Conservation (phyloP, 2,888 invertebrate genomes). For the Napeogenes sylphis region DNA sequence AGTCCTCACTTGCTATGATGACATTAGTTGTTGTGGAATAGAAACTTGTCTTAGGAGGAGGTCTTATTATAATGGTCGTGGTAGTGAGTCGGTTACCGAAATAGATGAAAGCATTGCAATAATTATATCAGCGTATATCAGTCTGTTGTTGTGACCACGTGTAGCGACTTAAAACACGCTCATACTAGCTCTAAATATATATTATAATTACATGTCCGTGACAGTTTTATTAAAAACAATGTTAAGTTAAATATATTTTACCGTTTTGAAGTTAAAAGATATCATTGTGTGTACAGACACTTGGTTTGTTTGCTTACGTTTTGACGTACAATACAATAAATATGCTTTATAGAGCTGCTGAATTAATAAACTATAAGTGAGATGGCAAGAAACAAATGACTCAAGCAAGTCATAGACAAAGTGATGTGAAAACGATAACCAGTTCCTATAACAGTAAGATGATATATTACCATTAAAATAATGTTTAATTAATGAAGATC, state of each 20-base stretch:
- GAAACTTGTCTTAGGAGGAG: conserved; percentile 33
- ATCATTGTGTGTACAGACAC: no score
- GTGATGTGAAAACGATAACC: conserved; percentile 20
- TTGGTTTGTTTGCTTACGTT: background rate
- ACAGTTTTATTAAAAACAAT: background rate
- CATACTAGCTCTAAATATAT: background rate
- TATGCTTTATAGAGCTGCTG: background rate
- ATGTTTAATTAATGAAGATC: conserved; percentile 61
- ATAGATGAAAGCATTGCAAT: conserved; percentile 70
- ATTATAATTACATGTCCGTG: background rate
- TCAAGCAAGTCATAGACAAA: conserved; percentile 8
- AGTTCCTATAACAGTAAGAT: conserved; percentile 19
- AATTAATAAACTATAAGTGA: conserved; percentile 10
- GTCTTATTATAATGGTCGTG: conserved; percentile 8
- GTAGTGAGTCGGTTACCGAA: conserved; percentile 60
- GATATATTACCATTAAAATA: conserved; percentile 27
- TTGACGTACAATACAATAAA: conserved; percentile 1
- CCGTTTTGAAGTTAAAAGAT: no score
- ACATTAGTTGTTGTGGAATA: conserved; percentile 43
- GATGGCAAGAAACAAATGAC: conserved; percentile 4
- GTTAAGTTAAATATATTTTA: background rate
- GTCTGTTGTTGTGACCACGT: conserved; percentile 63
- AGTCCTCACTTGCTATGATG: conserved; percentile 41
- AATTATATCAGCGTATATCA: conserved; percentile 70
- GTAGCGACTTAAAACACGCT: conserved; percentile 31